Conservation (phyloP, 1,140 invertebrate genomes). For the Drosophila trapezifrons region DNA sequence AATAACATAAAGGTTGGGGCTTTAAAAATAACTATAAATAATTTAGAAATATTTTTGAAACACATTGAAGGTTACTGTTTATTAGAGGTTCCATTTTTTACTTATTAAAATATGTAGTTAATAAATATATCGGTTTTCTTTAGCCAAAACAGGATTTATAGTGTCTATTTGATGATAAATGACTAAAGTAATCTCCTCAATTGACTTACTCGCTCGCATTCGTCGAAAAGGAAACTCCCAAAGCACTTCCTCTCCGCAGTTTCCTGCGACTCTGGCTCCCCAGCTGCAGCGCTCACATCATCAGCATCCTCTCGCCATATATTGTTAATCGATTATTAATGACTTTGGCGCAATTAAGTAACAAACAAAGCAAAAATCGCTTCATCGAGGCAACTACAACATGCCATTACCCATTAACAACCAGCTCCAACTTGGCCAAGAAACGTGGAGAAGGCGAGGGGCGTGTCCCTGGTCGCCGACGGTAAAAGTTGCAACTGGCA, state of each 20-base stretch:
- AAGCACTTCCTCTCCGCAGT: slow-evolving; percentile 19
- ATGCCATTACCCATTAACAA: slow-evolving; percentile 58
- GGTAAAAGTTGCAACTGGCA: slow-evolving; percentile 72
- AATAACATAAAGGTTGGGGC: background rate
- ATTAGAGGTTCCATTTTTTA: background rate
- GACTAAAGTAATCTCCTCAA: background rate
- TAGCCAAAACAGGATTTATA: slow-evolving; percentile 15
- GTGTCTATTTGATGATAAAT: slow-evolving; percentile 12
- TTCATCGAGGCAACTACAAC: slow-evolving; percentile 48
- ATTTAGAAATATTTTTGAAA: background rate
- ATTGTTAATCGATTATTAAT: slow-evolving; percentile 81
- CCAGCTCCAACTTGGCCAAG: slow-evolving; percentile 38
- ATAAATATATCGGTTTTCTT: background rate
- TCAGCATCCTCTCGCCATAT: slow-evolving; percentile 39
- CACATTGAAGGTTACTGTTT: background rate
- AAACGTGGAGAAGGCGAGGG: slow-evolving; percentile 9
- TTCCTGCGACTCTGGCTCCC: slow-evolving; percentile 13
- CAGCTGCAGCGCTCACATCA: background rate
- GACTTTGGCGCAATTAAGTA: slow-evolving; percentile 79
- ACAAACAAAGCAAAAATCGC: slow-evolving; percentile 69
- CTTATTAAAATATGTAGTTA: too few relatives aligned
- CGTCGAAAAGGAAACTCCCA: slow-evolving; percentile 17
- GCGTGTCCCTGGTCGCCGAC: slow-evolving; percentile 34
- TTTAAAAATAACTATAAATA: background rate
- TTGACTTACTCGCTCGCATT: slow-evolving; percentile 4